Percentiles rank a stretch among this genome's conserved stretches.
Evolutionary conservation across 2,113 vertebrate genomes (phyloP).

Genomic region (Rousettus leschenaultii): DNA sequence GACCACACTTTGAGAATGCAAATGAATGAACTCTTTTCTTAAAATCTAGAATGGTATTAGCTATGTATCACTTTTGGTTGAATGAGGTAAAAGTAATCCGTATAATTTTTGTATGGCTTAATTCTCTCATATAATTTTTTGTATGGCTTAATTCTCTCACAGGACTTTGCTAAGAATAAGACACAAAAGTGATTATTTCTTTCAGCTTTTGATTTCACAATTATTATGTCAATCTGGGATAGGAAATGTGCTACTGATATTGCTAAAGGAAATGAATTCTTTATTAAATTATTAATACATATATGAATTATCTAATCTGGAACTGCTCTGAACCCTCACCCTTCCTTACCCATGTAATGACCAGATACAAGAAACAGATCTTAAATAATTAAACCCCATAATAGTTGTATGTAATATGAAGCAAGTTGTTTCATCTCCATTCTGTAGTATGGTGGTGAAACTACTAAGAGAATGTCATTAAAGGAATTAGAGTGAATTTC

Average conservation of each 20-base stretch:
- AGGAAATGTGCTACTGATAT: not conserved
- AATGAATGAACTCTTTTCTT: not conserved
- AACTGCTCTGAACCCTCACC: not conserved
- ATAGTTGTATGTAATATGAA: not conserved
- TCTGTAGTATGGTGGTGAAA: slow-evolving; percentile 3
- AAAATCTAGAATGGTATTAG: not conserved
- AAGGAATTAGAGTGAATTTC: slow-evolving; percentile 7
- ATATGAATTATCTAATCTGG: not conserved
- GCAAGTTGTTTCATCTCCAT: not conserved
- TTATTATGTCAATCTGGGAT: not conserved
- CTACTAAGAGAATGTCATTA: not conserved
- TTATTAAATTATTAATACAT: not conserved
- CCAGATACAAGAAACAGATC: not conserved
- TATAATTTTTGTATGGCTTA: not conserved
- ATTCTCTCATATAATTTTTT: not conserved
- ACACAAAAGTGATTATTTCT: not conserved
- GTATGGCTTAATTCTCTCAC: not conserved
- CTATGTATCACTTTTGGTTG: not conserved
- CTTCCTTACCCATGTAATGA: not conserved
- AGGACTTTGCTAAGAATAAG: not conserved
- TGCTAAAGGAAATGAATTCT: not conserved
- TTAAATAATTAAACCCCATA: not conserved
- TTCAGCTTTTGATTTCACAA: not conserved
- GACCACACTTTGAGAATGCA: not conserved
- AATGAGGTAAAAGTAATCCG: not conserved